Evolutionary conservation across 2,113 vertebrate species (phyloP), one percentile per base, ranked within the genome.

Genomic region (Alethe castanea): DNA sequence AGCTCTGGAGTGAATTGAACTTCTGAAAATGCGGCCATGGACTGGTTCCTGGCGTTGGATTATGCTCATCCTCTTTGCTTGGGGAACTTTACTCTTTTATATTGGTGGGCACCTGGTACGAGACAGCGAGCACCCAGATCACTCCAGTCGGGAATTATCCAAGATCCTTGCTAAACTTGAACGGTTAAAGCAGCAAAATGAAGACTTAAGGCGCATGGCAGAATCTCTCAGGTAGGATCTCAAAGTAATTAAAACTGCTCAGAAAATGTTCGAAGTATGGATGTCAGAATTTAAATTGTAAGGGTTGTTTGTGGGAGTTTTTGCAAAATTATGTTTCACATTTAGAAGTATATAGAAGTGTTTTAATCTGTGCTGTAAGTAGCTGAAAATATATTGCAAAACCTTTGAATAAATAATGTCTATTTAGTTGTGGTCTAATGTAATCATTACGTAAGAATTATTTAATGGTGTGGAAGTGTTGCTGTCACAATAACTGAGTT

Each of bases 21-120:
- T 96, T 96, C 96, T 98, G 97, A 99, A 99, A 98, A 99, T 99
- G 99, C 98, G 99, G 97, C 98, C 99, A 98, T 99, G 99, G 99
- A 98, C 99, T 91, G 99, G 99, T 94, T 99, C 99, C 95, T 99
- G 99, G 99, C 99, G 99, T 97, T 99, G 99, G 99, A 99, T 99
- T 98, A 99, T 99, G 98, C 98, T 99, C 96, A 99, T 99, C 98
- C 98, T 99, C 96, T 98, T 99, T 97, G 99, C 99, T 74, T 99
- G 99, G 99, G 99, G 99, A 78, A 99, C 99, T 38, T 98, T 99
- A 92, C 98, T 99, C 3, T 99, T 99, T 98, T 99, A 99, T 96
- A 99, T 99, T 88, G 99, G 99, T 13, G 99, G 99, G 54, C 99
- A 99, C 95, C 96, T 99, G 97, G 99, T 99, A 97, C 98, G 98